Conservation (phyloP, 2,797 vertebrate species). For the Chloroceryle inda region DNA sequence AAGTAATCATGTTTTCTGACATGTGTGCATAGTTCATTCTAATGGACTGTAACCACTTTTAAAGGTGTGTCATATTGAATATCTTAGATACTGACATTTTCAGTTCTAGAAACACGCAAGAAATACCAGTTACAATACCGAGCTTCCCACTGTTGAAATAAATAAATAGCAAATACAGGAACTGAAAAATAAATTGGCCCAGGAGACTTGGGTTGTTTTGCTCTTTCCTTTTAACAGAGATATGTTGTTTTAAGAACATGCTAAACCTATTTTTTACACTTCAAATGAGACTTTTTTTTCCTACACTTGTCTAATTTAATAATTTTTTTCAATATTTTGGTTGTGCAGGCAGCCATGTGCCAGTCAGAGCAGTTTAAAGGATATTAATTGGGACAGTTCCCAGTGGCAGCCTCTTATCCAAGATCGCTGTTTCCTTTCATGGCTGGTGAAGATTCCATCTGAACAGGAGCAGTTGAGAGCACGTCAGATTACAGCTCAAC, state of each 20-base stretch:
- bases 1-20: not conserved
- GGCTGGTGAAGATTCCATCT: constrained; percentile 98
- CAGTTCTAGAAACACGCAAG: not conserved
- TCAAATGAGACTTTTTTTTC: rapidly evolving
- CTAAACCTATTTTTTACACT: not conserved
- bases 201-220: not conserved
- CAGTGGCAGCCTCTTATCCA: constrained; percentile 99
- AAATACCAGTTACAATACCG: rapidly evolving
- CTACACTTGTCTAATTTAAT: not conserved
- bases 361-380: constrained; percentile 98
- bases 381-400: constrained; percentile 99
- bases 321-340: not conserved
- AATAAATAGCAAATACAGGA: not conserved
- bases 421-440: constrained; percentile 97
- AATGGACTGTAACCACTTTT: not conserved
- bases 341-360: constrained; percentile 93
- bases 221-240: not conserved
- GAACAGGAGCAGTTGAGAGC: constrained; percentile 97
- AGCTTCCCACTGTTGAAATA: not conserved
- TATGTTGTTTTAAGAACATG: not conserved
- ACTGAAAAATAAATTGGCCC: not conserved
- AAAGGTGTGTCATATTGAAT: not conserved
- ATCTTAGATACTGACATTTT: not conserved
- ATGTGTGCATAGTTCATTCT: not conserved
- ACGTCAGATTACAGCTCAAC: constrained; percentile 96